phyloP scores from a whole-genome alignment of 2,113 vertebrate species.

The Geothlypis trichas region DNA sequence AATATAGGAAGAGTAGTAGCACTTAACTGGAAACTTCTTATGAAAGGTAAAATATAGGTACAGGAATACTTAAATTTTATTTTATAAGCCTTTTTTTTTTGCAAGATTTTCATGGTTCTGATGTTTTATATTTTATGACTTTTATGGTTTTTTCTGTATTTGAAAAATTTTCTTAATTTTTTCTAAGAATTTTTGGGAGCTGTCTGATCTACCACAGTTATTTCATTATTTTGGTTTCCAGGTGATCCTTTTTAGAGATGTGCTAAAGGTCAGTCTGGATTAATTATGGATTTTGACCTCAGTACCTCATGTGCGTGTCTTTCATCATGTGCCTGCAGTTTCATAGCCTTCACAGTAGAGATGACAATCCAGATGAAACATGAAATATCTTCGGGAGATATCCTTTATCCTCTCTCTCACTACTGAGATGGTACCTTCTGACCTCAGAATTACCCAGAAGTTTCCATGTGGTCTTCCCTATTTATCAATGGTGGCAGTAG shows the following conservation, averaged over 20 bases:
- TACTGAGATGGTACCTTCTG: background rate
- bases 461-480: background rate
- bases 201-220: background rate
- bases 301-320: background rate
- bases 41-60: background rate
- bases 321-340: background rate
- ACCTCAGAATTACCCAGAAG: background rate
- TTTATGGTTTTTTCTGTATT: background rate
- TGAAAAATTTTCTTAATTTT: background rate
- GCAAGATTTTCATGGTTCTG: background rate
- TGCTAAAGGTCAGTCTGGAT: background rate
- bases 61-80: background rate
- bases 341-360: background rate
- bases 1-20: background rate
- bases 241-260: background rate
- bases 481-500: accelerated
- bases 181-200: background rate
- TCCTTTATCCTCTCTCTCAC: background rate
- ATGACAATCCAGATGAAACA: background rate
- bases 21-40: background rate
- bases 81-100: background rate
- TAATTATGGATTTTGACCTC: background rate
- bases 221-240: background rate
- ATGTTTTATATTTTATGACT: background rate
- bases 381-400: background rate